phyloP scores from a whole-genome alignment of 1,140 invertebrate species.

The Drosophila prosaltans region DNA sequence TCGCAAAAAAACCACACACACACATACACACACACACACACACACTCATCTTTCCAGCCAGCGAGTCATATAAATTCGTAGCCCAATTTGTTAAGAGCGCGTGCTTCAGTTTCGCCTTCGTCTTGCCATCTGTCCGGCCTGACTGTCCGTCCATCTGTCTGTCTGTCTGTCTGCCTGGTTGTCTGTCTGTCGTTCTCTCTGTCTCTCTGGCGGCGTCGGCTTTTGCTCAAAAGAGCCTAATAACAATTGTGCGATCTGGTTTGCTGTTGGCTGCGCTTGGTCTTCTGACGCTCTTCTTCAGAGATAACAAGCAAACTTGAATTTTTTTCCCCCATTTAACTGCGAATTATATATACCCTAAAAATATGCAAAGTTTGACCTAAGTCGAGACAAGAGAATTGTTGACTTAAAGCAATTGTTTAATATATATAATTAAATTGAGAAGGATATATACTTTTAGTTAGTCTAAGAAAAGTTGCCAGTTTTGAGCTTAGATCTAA shows the following conservation, averaged over 20 bases:
- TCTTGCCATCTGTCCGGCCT: slow-evolving; percentile 15
- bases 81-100: slow-evolving; percentile 78
- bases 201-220: slow-evolving; percentile 46
- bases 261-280: slow-evolving; percentile 44
- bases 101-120: slow-evolving; percentile 67
- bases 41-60: slow-evolving; percentile 10
- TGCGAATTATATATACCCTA: slow-evolving; percentile 41
- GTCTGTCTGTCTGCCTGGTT: slow-evolving; percentile 9
- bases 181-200: slow-evolving; percentile 3
- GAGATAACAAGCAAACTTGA: slow-evolving; percentile 36
- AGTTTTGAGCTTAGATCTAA: too few species aligned
- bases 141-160: slow-evolving; percentile 13
- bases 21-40: not conserved
- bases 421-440: too few species aligned
- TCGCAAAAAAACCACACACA: not conserved
- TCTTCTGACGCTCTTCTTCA: slow-evolving; percentile 39
- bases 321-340: not conserved
- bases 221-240: slow-evolving; percentile 75
- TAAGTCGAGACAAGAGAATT: too few species aligned
- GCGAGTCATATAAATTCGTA: slow-evolving; percentile 68
- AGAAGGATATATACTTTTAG: too few species aligned
- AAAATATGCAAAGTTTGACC: too few species aligned
- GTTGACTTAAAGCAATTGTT: too few species aligned
- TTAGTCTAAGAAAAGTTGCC: too few species aligned
- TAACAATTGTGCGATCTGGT: slow-evolving; percentile 75